A percentile compares a stretch with the other conserved stretches of the same genome.
These are phyloP conservation scores for Ochropacha duplaris DNA, from an alignment of 2,888 invertebrate genomes.

Conservation along the genomic window DNA sequence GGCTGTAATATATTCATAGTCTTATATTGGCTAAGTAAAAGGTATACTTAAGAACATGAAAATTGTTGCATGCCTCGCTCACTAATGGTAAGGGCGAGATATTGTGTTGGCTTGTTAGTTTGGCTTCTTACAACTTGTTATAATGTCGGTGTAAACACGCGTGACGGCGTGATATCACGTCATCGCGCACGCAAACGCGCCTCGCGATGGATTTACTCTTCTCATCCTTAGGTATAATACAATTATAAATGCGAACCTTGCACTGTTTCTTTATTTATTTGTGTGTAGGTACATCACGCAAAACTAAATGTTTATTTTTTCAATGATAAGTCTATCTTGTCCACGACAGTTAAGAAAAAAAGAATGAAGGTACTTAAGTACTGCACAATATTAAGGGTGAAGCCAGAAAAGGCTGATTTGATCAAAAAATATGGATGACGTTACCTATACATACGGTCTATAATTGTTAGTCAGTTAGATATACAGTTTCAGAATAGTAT, in stretches of 20 bases:
- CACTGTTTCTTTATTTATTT: slow-evolving; percentile 38
- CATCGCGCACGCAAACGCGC: slow-evolving; percentile 72
- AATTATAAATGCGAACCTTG: slow-evolving; percentile 51
- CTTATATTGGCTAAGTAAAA: neutral
- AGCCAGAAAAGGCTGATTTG: too few species aligned
- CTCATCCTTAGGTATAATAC: slow-evolving; percentile 49
- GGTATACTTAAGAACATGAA: slow-evolving; percentile 36
- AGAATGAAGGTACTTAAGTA: neutral
- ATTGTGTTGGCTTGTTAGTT: slow-evolving; percentile 67
- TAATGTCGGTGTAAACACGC: slow-evolving; percentile 70
- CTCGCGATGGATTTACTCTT: slow-evolving; percentile 53
- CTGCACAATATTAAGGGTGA: neutral
- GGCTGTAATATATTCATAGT: neutral
- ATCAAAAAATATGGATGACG: too few species aligned
- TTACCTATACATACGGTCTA: too few species aligned
- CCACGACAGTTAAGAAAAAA: too few species aligned
- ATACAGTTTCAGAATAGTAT: too few species aligned
- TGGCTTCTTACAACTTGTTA: slow-evolving; percentile 70
- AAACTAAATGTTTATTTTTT: slow-evolving; percentile 30
- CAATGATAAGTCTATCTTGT: neutral
- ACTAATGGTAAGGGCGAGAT: slow-evolving; percentile 43
- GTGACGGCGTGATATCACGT: slow-evolving; percentile 74
- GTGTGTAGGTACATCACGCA: slow-evolving; percentile 52
- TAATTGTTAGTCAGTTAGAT: too few species aligned
- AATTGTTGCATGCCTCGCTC: slow-evolving; percentile 52